Evolutionary conservation across 2,888 invertebrate genomes (phyloP), one percentile per base, ranked within the genome.

Genomic region (Cataglyphis albicans): DNA sequence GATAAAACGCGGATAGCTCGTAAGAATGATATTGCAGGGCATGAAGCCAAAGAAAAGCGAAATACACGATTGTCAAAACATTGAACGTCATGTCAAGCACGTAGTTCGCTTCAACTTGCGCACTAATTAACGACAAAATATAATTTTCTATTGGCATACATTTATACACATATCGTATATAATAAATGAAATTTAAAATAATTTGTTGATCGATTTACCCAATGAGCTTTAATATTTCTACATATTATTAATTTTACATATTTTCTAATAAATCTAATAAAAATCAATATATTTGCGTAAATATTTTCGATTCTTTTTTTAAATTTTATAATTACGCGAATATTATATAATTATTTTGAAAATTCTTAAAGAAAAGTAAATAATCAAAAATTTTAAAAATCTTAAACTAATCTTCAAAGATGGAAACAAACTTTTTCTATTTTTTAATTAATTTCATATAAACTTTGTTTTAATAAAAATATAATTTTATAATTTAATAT

Each of bases 31-130:
- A 55, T 52, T 75, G 65, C 52, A 35, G 52, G 3, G 10, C 52
- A 67, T 76, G 4, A 55, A n/a, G 25, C 75, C 38, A 76, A 12
- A 29, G 25, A 18, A 67, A 67, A 9, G 29, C 18, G 32, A 9
- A 21, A 41, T 15, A 52, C 21, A 75, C 10, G 15, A 75, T 76
- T 67, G 75, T 55, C 52, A 67, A 67, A 35, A 52, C 68, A 55
- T 65, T 10, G 18, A 38, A 35, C 35, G 2, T 55, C 25, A 76
- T 76, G 67, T 52, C 18, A 38, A 38, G 35, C 68, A 65, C 67
- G 65, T 75, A 75, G 25, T 52, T 29, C 12, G 32, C 7, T 55
- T 65, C 38, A 67, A 76, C 18, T 67, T 52, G 52, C 55, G 38
- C 44, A 38, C 75, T 65, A 67, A 76, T 67, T 38, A 76, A 38